Base-by-base conservation (phyloP, 1,140 invertebrate genomes). In the Penaeus indicus region DNA sequence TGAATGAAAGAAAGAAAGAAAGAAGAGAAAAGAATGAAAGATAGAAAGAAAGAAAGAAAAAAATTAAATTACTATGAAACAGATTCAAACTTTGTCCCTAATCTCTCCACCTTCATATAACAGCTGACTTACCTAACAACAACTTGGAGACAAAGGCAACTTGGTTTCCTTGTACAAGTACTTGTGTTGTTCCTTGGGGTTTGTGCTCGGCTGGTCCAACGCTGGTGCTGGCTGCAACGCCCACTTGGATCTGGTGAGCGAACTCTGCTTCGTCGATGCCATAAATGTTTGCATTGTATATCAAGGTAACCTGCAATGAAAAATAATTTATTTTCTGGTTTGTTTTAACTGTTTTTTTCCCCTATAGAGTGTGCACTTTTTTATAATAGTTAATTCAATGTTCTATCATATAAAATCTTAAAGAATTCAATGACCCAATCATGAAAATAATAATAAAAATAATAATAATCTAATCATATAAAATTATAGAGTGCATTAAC, bases 141-240 rank as follows among this genome's bases (percentile, higher is more conserved):
- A 97, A 92, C 92, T 96, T 96, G 88, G 94, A 94, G 4, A 97
- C 94, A 92, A 96, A 96, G 84, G 94, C 92, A 87, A 98, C 95
- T 94, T 98, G 97, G 93, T 98, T 98, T 83, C 97, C 97, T 94
- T 98, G 97, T 61, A 98, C 95, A 91, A 97, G 94, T 25, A 99
- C 94, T 92, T 97, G 96, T 80, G 95, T 95, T 27, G 88, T 91
- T 42, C 90, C 91, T 69, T 89, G 86, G 42, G 91, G 91, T 81
- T 91, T 91, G 67, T 96, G 96, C 22, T 96, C 95, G 61, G 95
- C 92, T 83, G 95, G 94, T n/a, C 95, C 96, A 42, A 98, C 95
- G 64, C 95, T 96, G 83, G 97, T 96, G 91, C 97, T 96, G 3
- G 97, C 97, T 10, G 97, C 97, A 62, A 97, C 96, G 21, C 95